These are phyloP conservation scores for Cephalophus harveyi DNA, from an alignment of 2,113 vertebrate species.

Conservation along the genomic window DNA sequence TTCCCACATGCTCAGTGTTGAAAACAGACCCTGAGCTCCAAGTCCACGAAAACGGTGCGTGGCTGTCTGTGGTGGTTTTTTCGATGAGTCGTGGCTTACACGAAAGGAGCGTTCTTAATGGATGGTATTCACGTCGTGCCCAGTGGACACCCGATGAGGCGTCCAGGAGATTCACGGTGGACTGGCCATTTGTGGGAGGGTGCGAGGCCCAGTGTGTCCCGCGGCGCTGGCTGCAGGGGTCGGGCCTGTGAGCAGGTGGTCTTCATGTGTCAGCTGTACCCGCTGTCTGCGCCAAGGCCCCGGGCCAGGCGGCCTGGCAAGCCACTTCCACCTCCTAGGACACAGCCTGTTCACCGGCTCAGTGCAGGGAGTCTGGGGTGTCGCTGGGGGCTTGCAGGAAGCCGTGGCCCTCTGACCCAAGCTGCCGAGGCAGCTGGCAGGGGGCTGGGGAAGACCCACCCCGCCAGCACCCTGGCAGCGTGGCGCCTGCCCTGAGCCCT, in stretches of 20 bases:
- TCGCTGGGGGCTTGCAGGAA: not conserved
- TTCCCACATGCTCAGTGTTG: not conserved
- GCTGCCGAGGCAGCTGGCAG: not conserved
- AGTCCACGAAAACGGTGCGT: accelerated
- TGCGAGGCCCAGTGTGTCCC: accelerated
- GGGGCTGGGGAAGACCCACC: accelerated
- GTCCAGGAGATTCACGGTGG: not conserved
- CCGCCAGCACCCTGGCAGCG: not conserved
- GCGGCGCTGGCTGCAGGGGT: not conserved
- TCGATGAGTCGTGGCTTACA: accelerated
- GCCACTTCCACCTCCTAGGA: not conserved
- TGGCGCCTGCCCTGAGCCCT: not conserved
- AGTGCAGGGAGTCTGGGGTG: not conserved
- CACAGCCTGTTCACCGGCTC: not conserved
- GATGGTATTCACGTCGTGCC: accelerated
- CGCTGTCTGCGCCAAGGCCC: not conserved
- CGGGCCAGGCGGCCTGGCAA: not conserved
- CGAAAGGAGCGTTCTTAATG: accelerated
- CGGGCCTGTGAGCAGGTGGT: accelerated
- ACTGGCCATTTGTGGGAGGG: not conserved
- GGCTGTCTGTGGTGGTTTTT: accelerated
- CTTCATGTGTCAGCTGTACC: accelerated
- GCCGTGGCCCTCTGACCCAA: not conserved
- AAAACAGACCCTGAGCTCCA: not conserved
- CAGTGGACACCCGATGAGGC: too few species aligned